Evolutionary conservation across 2,113 vertebrate genomes (phyloP), one percentile per base, ranked within the genome.

Genomic region (Callospermophilus lateralis): DNA sequence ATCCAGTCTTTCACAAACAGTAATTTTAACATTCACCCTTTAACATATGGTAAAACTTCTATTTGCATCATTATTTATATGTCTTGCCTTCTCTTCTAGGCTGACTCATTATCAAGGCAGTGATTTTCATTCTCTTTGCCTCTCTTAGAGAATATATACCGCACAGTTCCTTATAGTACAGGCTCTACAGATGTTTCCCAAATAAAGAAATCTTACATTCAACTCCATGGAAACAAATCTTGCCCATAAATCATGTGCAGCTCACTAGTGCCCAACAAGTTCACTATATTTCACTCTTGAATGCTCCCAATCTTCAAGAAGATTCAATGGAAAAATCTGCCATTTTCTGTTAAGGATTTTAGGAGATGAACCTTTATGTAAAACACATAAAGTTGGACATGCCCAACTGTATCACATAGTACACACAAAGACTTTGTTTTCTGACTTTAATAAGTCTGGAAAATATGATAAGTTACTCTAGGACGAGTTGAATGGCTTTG

Each of bases 381-480:
- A 79, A 78, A 13, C 4, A 65, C n/a, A n/a, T n/a, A n/a, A n/a
- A n/a, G n/a, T n/a, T 68, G 34, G 45, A 28, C 32, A 67, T 67
- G 24, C 0, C 58, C 34, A 39, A 48, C 22, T 79, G 7, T n/a
- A 61, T 91, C 37, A 87, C 10, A 76, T 12, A 48, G 32, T 28
- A 55, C 16, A 87, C 15, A 89, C 77, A 87, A 93, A 93, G 86
- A 78, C 67, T 89, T 94, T 39, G 5, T 97, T 91, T 97, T 93
- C 48, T 58, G 45, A 8, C 34, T 88, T 89, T 8, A 65, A 76
- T 88, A 95, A 48, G 8, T 72, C 61, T 89, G 81, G 95, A 96
- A 96, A 97, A 78, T 85, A 90, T 97, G 84, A 95, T 68, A 92
- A 88, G 32, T 30, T 95, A 51, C 6, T n/a, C 3, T 83, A 97